Percentiles rank a stretch among this genome's conserved stretches.
Conservation (phyloP, 2,888 invertebrate genomes). For the Campaea margaritaria region DNA sequence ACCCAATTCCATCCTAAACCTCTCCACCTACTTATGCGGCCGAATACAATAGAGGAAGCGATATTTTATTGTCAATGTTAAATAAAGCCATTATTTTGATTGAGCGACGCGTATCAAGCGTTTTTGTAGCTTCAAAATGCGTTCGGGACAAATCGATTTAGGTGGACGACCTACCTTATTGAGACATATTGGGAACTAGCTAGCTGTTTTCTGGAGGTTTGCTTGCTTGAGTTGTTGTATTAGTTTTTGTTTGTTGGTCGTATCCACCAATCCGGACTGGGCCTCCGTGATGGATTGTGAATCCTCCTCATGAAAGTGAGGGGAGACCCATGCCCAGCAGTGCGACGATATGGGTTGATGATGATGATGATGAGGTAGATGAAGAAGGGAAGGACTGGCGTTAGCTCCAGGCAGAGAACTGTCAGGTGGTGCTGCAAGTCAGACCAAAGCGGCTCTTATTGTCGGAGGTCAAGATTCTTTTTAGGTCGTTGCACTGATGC, state of each 20-base stretch:
- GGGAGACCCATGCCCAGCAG: too few relatives aligned
- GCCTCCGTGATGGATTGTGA: too few relatives aligned
- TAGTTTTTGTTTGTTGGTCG: not conserved
- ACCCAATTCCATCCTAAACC: slow-evolving; percentile 50
- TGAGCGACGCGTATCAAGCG: slow-evolving; percentile 61
- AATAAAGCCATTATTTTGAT: slow-evolving; percentile 86
- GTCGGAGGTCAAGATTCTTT: too few relatives aligned
- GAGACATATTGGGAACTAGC: slow-evolving; percentile 46
- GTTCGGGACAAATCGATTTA: slow-evolving; percentile 78
- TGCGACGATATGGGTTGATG: too few relatives aligned
- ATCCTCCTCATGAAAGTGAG: too few relatives aligned
- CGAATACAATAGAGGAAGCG: slow-evolving; percentile 70
- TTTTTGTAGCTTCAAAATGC: slow-evolving; percentile 54
- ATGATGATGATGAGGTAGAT: too few relatives aligned
- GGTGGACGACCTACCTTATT: slow-evolving; percentile 71
- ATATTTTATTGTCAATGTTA: slow-evolving; percentile 84
- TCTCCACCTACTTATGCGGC: slow-evolving; percentile 60
- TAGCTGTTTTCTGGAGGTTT: not conserved
- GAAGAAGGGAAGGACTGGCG: too few relatives aligned
- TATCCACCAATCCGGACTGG: too few relatives aligned
- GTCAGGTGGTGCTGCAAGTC: too few relatives aligned
- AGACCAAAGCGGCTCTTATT: too few relatives aligned
- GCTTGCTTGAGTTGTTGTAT: not conserved
- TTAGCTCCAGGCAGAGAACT: too few relatives aligned
- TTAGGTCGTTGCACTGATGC: too few relatives aligned